These are phyloP conservation scores for Stramonita haemastoma DNA, from an alignment of 2,888 invertebrate species.

Conservation along the genomic window DNA sequence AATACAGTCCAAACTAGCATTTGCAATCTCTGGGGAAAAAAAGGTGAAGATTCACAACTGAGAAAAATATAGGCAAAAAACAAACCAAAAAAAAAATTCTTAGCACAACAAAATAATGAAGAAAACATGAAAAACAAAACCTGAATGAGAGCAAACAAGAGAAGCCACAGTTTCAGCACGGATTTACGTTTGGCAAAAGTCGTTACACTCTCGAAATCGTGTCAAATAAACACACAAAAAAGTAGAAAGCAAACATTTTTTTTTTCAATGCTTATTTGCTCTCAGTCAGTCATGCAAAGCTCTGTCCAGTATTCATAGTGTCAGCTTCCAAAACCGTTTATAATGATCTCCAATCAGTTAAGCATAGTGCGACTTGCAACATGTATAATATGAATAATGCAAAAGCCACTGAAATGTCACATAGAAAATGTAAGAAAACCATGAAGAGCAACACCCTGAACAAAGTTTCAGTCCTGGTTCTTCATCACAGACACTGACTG, in stretches of 20 bases:
- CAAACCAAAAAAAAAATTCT: neutral
- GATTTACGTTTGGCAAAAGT: neutral
- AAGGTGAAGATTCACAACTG: constrained; percentile 26
- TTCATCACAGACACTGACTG: neutral
- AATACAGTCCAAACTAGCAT: constrained; percentile 34
- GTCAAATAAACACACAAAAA: neutral
- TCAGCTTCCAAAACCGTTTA: neutral
- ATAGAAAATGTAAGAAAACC: neutral
- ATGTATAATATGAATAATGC: neutral
- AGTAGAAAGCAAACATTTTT: neutral
- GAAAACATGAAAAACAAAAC: neutral
- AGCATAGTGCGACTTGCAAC: neutral
- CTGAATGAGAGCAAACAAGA: constrained; percentile 26
- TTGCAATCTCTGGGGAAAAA: constrained; percentile 24
- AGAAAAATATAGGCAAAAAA: neutral
- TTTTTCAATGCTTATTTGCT: neutral
- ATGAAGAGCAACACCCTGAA: neutral
- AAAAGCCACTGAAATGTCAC: constrained; percentile 13
- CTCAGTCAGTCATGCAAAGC: constrained; percentile 31
- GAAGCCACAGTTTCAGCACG: neutral
- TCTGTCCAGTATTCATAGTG: constrained; percentile 2
- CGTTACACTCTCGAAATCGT: neutral
- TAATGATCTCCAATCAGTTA: neutral
- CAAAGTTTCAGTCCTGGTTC: neutral
- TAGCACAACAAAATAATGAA: neutral